Evolutionary conservation across 2,797 vertebrate species (phyloP), one percentile per base, ranked within the genome.

Genomic region (Dryobates pubescens): DNA sequence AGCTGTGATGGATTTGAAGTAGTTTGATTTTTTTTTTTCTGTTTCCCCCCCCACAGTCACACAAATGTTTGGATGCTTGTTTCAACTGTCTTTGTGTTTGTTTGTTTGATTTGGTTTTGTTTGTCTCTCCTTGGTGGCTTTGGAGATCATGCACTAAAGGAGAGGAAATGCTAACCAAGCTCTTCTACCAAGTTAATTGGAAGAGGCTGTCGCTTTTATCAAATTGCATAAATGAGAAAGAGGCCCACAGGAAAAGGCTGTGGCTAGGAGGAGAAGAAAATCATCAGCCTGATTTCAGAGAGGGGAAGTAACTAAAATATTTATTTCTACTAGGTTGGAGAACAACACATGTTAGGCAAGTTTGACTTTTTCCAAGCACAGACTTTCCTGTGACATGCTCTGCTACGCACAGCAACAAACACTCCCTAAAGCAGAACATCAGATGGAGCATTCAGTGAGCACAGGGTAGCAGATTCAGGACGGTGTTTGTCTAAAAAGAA

Each of bases 401-500:
- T 63, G 54, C 86, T 94, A 92, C 65, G 65, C 3, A 14, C 64
- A 67, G 71, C 77, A 89, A 77, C 76, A 91, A 86, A 73, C 64
- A 61, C 70, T 94, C 59, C 78, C 70, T 94, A 73, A 77, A 93
- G 76, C 76, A 92, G 85, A 93, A 83, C 86, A 87, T 70, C 75
- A 82, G 70, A 36, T 67, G 36, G 76, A 89, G 72, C 65, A 6
- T 58, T 95, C 47, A 1, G 29, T 36, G 56, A 59, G 51, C 29
- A 30, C 41, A 30, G 87, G 54, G 29, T 63, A 73, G 69, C 3
- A 45, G 75, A 81, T 91, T 43, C 61, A 88, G 78, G 62, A 57
- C 81, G 45, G 64, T 89, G 82, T 93, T 96, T 95, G 73, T 88
- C 95, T 93, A 82, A 90, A 86, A 82, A 81, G 57, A 73, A 71